These are phyloP conservation scores for Herminia tarsipennalis DNA, from an alignment of 2,888 invertebrate species.

Conservation along the genomic window DNA sequence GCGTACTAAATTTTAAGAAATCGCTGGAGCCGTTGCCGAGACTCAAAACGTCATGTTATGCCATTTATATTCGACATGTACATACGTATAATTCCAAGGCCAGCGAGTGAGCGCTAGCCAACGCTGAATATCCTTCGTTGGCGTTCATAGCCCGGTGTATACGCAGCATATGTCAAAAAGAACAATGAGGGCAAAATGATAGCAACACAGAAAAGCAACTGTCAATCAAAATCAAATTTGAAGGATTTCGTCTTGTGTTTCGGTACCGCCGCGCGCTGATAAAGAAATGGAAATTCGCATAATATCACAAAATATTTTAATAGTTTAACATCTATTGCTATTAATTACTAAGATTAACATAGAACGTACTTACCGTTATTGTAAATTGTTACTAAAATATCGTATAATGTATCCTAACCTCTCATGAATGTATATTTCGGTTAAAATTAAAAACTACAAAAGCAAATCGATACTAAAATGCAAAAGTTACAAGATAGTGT, in stretches of 20 bases:
- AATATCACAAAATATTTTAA: constrained; percentile 12
- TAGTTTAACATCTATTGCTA: constrained; percentile 14
- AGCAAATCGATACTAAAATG: constrained; percentile 53
- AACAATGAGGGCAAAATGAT: too few species aligned
- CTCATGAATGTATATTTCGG: constrained; percentile 41
- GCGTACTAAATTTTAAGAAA: too few species aligned
- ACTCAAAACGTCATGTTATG: too few species aligned
- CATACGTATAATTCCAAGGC: too few species aligned
- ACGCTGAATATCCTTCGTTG: too few species aligned
- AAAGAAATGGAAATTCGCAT: constrained; percentile 35
- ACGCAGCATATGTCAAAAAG: too few species aligned
- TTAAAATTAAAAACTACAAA: constrained; percentile 31
- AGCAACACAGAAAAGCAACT: too few species aligned
- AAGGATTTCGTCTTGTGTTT: constrained; percentile 26
- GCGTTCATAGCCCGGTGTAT: too few species aligned
- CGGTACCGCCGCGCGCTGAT: constrained; percentile 35
- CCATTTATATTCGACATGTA: too few species aligned
- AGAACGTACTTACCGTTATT: constrained; percentile 3
- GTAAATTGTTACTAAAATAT: constrained; percentile 8
- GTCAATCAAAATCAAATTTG: constrained; percentile 20
- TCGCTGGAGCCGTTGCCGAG: too few species aligned
- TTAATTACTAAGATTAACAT: constrained; percentile 14
- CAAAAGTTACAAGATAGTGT: constrained; percentile 80
- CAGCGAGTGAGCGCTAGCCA: too few species aligned
- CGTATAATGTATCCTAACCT: constrained; percentile 60